Evolutionary conservation across 2,113 vertebrate genomes (phyloP), one percentile per base, ranked within the genome.

Genomic region (Ammodytes dubius): DNA sequence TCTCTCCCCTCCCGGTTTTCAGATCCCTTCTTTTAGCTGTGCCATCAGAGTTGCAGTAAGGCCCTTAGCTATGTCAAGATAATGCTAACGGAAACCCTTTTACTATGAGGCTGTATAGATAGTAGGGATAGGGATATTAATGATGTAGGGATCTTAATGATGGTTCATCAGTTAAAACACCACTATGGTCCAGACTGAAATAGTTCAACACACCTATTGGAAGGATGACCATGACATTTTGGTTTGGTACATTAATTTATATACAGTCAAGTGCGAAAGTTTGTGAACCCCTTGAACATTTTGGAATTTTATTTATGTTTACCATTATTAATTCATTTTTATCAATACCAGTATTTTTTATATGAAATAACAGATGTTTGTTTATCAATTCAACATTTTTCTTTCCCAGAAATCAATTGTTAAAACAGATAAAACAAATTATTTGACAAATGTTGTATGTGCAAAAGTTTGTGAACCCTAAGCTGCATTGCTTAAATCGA

Each of bases 31-130:
- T 49, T 45, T 58, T 68, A 45, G 6, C 14, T 64, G 35, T 67
- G 40, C 66, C 6, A 7, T 53, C 19, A 54, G 39, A 78, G 69
- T 40, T 59, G 75, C 14, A 63, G 27, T 45, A 50, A 74, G 0
- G 10, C 17, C 71, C 59, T 49, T 39, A 66, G 54, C 57, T 17
- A 12, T 47, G 71, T 64, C 71, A 60, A 61, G 43, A 71, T 72
- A 50, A 75, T 43, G 59, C 35, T 71, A 67, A 76, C 14, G 3
- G 61, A 15, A 54, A 52, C 17, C 46, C 47, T 56, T 82, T 80
- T 45, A 76, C 2, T 47, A 27, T 5, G 46, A 11, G 19, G 66
- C 15, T 27, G 27, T 27, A 27, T 27, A 27, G 27, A 27, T 27
- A 27, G 27, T 27, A 27, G 27, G 27, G 27, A 27, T 11, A 39